Evolutionary conservation across 37 sponge, comb jelly and placozoan species (phyloP).

Genomic region (Diacarnus erythraeanus): DNA sequence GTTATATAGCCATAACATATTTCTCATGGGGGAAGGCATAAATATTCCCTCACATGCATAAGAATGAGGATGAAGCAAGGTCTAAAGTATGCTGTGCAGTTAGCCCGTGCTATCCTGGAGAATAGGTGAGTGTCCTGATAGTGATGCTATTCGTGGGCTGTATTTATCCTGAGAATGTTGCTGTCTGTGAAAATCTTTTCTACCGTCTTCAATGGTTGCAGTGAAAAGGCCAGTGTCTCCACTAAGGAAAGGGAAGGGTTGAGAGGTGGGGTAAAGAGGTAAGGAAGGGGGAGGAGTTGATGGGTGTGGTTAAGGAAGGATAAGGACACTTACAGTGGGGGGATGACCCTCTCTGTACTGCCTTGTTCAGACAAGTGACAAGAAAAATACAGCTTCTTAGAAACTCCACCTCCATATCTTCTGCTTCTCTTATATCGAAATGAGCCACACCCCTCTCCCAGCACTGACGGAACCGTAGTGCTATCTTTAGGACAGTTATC

Average conservation of each 20-base stretch:
- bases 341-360: conserved; percentile 55
- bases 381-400: conserved; percentile 62
- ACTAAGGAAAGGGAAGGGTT: conserved; percentile 30
- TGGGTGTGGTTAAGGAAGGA: no score
- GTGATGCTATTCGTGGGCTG: neutral
- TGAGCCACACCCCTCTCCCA: conserved; percentile 37
- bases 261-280: neutral
- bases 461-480: conserved; percentile 36
- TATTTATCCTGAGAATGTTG: neutral
- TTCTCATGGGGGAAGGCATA: neutral
- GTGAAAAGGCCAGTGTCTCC: conserved; percentile 64
- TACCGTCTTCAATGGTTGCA: conserved; percentile 37
- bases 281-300: neutral
- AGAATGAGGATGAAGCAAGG: neutral
- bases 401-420: conserved; percentile 55
- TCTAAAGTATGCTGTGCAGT: neutral
- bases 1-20: neutral
- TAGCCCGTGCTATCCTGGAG: no score
- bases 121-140: no score
- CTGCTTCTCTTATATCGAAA: conserved; percentile 16
- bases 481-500: conserved; percentile 30
- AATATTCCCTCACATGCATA: neutral
- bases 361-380: conserved; percentile 41
- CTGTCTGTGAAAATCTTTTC: conserved; percentile 25
- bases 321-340: conserved; percentile 68